Evolutionary conservation across 2,113 vertebrate genomes (phyloP).

Genomic region (Pangasianodon hypophthalmus): DNA sequence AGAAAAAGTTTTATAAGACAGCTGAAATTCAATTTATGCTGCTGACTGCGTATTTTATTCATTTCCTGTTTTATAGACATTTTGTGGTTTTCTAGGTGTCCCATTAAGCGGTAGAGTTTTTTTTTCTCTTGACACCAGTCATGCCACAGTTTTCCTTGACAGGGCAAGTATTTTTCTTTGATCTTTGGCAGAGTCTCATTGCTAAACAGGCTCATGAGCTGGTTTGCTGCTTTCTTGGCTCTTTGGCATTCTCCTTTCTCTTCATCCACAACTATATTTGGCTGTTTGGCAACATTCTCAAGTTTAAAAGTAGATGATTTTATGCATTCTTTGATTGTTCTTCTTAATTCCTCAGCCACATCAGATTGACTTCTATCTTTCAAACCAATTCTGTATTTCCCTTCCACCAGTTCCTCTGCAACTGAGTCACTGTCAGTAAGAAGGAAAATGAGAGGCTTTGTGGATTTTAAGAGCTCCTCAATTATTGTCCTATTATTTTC

Average conservation of each 20-base stretch:
- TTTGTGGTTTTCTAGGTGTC: constrained; percentile 60
- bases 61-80: constrained; percentile 62
- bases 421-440: constrained; percentile 49
- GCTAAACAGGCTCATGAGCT: constrained; percentile 5
- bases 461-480: constrained; percentile 42
- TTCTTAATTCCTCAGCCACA: constrained; percentile 60
- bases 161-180: constrained; percentile 21
- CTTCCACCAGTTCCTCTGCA: neutral
- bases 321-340: constrained; percentile 58
- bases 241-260: constrained; percentile 12
- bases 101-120: constrained; percentile 62
- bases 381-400: constrained; percentile 61
- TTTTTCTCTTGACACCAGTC: constrained; percentile 38
- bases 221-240: constrained; percentile 29
- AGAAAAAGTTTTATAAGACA: constrained; percentile 46
- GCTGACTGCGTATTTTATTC: constrained; percentile 61
- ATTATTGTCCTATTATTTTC: constrained; percentile 51
- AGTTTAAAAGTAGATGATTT: constrained; percentile 31
- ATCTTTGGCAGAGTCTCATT: constrained; percentile 9
- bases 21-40: constrained; percentile 39
- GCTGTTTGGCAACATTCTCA: constrained; percentile 20
- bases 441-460: constrained; percentile 67
- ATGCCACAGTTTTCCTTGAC: constrained; percentile 35
- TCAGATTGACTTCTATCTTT: constrained; percentile 68
- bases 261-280: constrained; percentile 19